A percentile compares a stretch with the other conserved stretches of the same genome.
Conservation (phyloP, 2,113 vertebrate species). For the Sphaerodactylus townsendi region DNA sequence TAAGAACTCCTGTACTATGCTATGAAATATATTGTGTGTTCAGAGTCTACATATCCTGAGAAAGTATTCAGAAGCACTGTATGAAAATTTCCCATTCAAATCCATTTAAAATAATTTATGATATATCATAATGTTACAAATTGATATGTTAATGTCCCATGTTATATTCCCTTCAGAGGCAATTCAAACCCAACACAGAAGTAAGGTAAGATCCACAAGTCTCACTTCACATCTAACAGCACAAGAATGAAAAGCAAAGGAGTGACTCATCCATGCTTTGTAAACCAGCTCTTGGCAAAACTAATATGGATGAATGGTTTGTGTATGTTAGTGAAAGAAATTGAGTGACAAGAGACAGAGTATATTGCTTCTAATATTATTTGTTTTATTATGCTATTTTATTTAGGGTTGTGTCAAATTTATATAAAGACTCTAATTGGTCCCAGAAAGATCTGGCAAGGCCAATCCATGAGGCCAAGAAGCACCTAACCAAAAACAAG, state of each 20-base stretch:
- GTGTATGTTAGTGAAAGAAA: background rate
- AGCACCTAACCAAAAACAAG: constrained; percentile 68
- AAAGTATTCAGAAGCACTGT: background rate
- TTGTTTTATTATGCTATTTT: background rate
- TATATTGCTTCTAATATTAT: background rate
- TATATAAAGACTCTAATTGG: constrained; percentile 76
- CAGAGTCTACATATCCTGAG: background rate
- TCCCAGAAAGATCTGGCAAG: constrained; percentile 66
- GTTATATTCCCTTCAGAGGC: background rate
- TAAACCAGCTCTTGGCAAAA: background rate
- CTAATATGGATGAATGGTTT: background rate
- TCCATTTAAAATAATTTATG: background rate
- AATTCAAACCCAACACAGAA: background rate
- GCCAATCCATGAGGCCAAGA: constrained; percentile 52
- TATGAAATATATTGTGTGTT: background rate
- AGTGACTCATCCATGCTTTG: background rate
- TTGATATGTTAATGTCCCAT: no score
- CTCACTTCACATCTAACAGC: background rate
- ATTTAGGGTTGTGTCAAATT: constrained; percentile 72
- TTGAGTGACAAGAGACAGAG: background rate
- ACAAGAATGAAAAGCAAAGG: background rate
- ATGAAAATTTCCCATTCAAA: background rate
- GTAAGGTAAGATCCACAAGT: background rate
- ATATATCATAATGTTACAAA: background rate
- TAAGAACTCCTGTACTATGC: no score